Evolutionary conservation across 2,113 vertebrate genomes (phyloP).

Genomic region (Podilymbus podiceps): DNA sequence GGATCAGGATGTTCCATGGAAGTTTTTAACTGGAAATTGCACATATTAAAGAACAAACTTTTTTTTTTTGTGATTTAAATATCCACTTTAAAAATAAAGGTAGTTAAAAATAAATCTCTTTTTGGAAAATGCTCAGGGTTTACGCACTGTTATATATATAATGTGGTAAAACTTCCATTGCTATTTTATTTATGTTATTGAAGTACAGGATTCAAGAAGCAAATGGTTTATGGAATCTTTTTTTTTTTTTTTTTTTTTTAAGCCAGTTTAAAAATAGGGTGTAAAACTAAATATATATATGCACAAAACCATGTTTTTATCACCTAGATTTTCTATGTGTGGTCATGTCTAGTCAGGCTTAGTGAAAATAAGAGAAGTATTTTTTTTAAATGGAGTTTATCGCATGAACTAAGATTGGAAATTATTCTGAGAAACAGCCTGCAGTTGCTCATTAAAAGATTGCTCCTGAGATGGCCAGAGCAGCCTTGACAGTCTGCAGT

Average conservation of each 20-base stretch:
- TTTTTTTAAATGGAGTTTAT: not conserved
- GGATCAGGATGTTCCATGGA: slow-evolving; percentile 7
- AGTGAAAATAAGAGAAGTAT: not conserved
- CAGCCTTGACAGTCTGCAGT: not conserved
- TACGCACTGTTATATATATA: not conserved
- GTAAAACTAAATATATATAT: not conserved
- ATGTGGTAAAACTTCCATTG: not conserved
- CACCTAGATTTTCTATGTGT: not conserved
- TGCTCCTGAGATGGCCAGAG: not conserved
- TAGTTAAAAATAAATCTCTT: not conserved
- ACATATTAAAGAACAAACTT: not conserved
- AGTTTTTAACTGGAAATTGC: not conserved
- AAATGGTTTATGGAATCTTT: not conserved
- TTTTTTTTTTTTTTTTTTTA: not conserved
- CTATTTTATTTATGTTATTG: not conserved
- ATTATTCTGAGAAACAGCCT: not conserved
- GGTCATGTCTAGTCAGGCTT: not conserved
- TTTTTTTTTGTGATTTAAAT: not conserved
- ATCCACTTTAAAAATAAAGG: not conserved
- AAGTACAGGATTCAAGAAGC: not conserved
- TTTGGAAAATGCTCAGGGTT: not conserved
- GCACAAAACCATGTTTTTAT: not conserved
- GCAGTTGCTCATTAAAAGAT: not conserved
- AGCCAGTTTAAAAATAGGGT: not conserved
- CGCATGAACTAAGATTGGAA: not conserved